Evolutionary conservation across 2,797 vertebrate species (phyloP), one percentile per base, ranked within the genome.

Genomic region (Brachyalestes nurse): DNA sequence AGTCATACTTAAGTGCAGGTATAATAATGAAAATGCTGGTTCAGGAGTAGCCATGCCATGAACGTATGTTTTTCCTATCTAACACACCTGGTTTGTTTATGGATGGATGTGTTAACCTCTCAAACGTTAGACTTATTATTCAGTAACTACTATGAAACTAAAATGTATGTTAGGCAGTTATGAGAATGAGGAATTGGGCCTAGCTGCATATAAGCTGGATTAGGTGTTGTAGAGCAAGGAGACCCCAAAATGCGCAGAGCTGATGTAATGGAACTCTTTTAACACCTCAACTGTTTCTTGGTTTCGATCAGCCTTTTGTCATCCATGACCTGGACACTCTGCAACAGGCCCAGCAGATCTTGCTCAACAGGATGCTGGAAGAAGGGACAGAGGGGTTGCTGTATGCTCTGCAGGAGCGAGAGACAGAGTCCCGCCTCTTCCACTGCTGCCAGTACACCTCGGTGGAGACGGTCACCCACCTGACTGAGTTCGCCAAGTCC

Each of bases 311-410:
- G 97, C 97, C 97, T 8, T 96, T 99, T 65, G 94, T 99, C 85
- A 97, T 99, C 61, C 97, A 99, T 0, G 96, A 99, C 88, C 97
- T 98, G 96, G 96, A 98, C 72, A 98, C 97, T 0, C 89, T 99
- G 86, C 96, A 96, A 72, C 95, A 96, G 86, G 97, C 97, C 0
- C 97, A 99, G 92, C 95, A 91, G 91, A 97, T 96, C 0, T 86
- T 99, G 34, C 94, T 96, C 55, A 95, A 93, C 64, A 95, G 97
- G 67, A 61, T 96, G 88, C 91, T 95, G 19, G 88, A 69, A 6
- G 91, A 94, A 0, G 94, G 94, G 19, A 67, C 8, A 0, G 67
- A 81, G 0, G 25, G 72, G 13, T 89, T 73, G 4, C 77, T 82
- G 5, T 82, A 77, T 45, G 85, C 87, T 67, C 93, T 97, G 61